Evolutionary conservation across 2,888 invertebrate species (phyloP).

Genomic region (Meganola albula): DNA sequence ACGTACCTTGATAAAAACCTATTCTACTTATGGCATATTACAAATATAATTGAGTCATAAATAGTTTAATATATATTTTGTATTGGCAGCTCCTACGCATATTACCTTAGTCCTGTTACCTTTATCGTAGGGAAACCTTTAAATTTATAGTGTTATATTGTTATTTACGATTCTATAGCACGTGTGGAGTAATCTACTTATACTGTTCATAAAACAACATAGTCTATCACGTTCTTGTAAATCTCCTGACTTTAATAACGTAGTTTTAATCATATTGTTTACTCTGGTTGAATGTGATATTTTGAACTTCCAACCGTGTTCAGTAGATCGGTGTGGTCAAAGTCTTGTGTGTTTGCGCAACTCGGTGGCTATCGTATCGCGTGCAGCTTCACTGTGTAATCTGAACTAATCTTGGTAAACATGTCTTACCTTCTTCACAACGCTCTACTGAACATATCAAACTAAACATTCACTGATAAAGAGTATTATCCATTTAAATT

Average conservation of each 20-base stretch:
- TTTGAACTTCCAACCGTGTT: no score
- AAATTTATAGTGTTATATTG: slow-evolving; percentile 21
- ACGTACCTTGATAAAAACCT: slow-evolving; percentile 15
- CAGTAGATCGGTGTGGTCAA: no score
- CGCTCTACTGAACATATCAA: slow-evolving; percentile 39
- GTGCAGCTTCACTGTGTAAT: slow-evolving; percentile 42
- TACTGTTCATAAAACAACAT: no score
- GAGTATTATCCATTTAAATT: slow-evolving; percentile 16
- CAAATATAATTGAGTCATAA: slow-evolving; percentile 21
- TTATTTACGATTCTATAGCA: slow-evolving; percentile 15
- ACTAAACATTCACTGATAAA: slow-evolving; percentile 39
- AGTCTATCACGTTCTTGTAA: no score
- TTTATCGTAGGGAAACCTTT: slow-evolving; percentile 15
- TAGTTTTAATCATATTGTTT: slow-evolving; percentile 20
- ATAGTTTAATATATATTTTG: slow-evolving; percentile 17
- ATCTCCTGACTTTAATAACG: no score
- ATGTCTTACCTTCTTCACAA: slow-evolving; percentile 27
- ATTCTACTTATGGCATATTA: slow-evolving; percentile 17
- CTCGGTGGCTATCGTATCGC: slow-evolving; percentile 32
- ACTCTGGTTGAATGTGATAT: no score
- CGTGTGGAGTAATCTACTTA: no score
- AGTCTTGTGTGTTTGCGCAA: slow-evolving; percentile 60
- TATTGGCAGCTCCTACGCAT: slow-evolving; percentile 12
- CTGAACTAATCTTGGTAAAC: slow-evolving; percentile 42
- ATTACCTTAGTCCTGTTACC: slow-evolving; percentile 19